Base-by-base conservation (phyloP, 2,797 vertebrate species). In the Acanthurus tractus region DNA sequence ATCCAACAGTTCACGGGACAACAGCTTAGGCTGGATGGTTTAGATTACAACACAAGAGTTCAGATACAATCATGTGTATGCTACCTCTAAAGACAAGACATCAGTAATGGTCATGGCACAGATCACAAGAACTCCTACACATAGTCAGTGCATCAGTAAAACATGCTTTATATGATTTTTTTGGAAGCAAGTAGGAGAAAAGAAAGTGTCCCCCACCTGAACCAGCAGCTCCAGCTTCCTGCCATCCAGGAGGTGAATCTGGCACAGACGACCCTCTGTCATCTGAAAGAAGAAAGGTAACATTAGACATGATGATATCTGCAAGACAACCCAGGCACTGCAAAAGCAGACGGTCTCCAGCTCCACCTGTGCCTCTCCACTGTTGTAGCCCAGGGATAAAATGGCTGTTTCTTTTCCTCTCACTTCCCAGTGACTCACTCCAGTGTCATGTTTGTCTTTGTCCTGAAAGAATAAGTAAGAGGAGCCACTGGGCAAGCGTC, bases 141-240 rank as follows among this genome's bases (percentile, higher is more conserved):
- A 13, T 12, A 38, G 17, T 36, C n/a, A n/a, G 4, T 38, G 3
- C 15, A 50, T 70, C 22, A 25, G 1, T 4, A 40, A 40, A 54
- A 63, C 29, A 14, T 38, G 22, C n/a, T 52, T 73, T 3, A 50
- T 63, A 25, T 58, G 25, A 63, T 20, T 11, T 20, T 20, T 40
- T 15, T 50, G 20, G n/a, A 48, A 18, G 13, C 23, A 9, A 69
- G 59, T 4, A 34, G n/a, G n/a, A 36, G 36, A 36, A 36, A 36
- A 79, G 48, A 56, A 50, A 54, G 14, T 66, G 45, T 58, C 25
- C 15, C 78, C 3, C 94, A 99, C 98, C 97, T 99, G 98, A 87
- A 99, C 98, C 92, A 99, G 94, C 88, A 99, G 96, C 91, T 99
- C 98, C 94, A 99, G 93, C 83, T 96, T 96, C 86, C 98, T 96